A percentile compares a stretch with the other conserved stretches of the same genome.
phyloP scores from a whole-genome alignment of 2,888 invertebrate species.

The Lasioglossum oenotherae region DNA sequence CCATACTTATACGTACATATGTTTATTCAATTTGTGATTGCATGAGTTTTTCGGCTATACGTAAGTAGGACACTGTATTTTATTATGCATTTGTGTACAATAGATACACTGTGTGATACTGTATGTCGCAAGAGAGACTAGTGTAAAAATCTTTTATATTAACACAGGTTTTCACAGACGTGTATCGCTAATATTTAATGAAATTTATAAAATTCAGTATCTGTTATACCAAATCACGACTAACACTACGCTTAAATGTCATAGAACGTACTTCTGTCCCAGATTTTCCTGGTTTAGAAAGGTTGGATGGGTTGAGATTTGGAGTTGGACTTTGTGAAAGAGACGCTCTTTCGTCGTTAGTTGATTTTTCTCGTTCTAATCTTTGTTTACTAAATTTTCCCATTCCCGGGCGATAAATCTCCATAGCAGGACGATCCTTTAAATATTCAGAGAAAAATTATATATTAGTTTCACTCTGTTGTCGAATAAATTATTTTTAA shows the following conservation, averaged over 20 bases:
- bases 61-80: constrained; percentile 47
- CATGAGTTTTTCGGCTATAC: constrained; percentile 17
- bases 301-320: constrained; percentile 60
- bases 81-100: constrained; percentile 61
- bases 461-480: not conserved
- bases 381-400: constrained; percentile 90
- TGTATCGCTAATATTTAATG: constrained; percentile 37
- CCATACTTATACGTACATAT: constrained; percentile 9
- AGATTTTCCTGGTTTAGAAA: constrained; percentile 72
- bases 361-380: constrained; percentile 82
- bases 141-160: constrained; percentile 56
- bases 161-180: constrained; percentile 38
- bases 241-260: constrained; percentile 82
- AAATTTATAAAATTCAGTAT: constrained; percentile 26
- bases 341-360: constrained; percentile 80
- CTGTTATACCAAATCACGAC: constrained; percentile 78
- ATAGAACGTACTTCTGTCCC: constrained; percentile 81
- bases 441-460: not conserved
- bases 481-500: constrained; percentile 11
- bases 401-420: constrained; percentile 96
- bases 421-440: constrained; percentile 94
- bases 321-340: constrained; percentile 82
- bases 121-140: constrained; percentile 49
- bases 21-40: constrained; percentile 17
- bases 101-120: constrained; percentile 48